Evolutionary conservation across 2,888 invertebrate species (phyloP).

Genomic region (Ornithoptera alexandrae): DNA sequence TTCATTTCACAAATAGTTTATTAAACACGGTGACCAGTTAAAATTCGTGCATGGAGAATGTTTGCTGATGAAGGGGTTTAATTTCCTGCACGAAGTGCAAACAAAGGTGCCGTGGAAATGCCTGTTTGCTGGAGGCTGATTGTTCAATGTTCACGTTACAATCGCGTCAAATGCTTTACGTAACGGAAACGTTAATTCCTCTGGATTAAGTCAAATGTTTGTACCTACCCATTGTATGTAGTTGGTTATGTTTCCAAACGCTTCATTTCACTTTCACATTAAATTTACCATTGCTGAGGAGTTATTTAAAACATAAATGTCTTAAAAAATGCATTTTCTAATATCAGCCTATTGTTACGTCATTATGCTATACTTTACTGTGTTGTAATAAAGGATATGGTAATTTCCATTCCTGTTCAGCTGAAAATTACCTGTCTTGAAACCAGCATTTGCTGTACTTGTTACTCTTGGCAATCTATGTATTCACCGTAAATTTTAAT

Average conservation of each 20-base stretch:
- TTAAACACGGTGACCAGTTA: no score
- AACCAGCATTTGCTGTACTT: no score
- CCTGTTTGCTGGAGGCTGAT: conserved; percentile 6
- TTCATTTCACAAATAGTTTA: no score
- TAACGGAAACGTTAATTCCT: not conserved
- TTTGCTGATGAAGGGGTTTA: conserved; percentile 7
- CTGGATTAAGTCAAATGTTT: not conserved
- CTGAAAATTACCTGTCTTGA: no score
- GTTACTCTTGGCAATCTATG: not conserved
- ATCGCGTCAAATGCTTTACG: not conserved
- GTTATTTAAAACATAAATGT: not conserved
- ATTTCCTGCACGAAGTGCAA: conserved; percentile 10
- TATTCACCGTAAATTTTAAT: not conserved
- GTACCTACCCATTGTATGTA: not conserved
- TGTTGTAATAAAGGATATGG: no score
- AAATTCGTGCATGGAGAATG: no score
- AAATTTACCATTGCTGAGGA: not conserved
- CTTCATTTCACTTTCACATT: not conserved
- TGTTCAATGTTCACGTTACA: conserved; percentile 5
- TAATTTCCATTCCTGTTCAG: no score
- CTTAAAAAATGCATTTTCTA: not conserved
- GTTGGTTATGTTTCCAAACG: not conserved
- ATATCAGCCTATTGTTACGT: no score
- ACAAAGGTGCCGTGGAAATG: not conserved
- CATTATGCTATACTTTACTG: no score